Evolutionary conservation across 2,113 vertebrate species (phyloP), one percentile per base, ranked within the genome.

Genomic region (Scophthalmus maximus): DNA sequence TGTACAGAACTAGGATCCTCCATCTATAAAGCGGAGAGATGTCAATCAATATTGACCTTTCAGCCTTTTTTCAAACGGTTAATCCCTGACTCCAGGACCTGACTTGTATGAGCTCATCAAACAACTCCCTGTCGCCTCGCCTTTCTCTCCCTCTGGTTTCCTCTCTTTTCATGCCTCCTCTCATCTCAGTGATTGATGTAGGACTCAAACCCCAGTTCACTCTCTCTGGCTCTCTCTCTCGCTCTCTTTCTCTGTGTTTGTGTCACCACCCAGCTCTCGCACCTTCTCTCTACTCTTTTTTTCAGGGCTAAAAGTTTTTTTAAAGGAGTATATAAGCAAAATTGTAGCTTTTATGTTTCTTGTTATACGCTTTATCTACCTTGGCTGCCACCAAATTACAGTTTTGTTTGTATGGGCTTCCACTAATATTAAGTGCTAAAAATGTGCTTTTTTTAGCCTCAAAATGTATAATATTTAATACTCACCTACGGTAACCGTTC

Each of bases 41-140:
- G 78, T 80, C 79, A 86, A 30, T 90, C 88, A 90, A 84, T 88
- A 79, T 40, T 86, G 89, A 90, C 88, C 88, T 90, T 91, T 88
- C 74, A 72, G 66, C 58, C 56, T 86, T 82, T 87, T 84, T 50
- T 42, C 61, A 69, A 32, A 56, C 63, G 55, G 76, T 81, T 88
- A 86, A 89, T 88, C 85, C 77, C 58, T 77, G 83, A 73, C 73
- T 88, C 65, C 65, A 83, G 79, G 83, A 86, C 83, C 75, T 85
- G 72, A 85, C 81, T 81, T 57, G 1, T 53, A 76, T 89, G 75
- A 88, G 78, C 81, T 88, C 86, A 88, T 92, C 89, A 87, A 88
- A 84, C 67, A 80, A 27, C 82, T 74, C 82, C 60, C 81, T 63
- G 36, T 79, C 44, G 38, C 62, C 73, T 79, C 27, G 38, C 73